phyloP scores from a whole-genome alignment of 1,140 invertebrate genomes.

The Portunus trituberculatus region DNA sequence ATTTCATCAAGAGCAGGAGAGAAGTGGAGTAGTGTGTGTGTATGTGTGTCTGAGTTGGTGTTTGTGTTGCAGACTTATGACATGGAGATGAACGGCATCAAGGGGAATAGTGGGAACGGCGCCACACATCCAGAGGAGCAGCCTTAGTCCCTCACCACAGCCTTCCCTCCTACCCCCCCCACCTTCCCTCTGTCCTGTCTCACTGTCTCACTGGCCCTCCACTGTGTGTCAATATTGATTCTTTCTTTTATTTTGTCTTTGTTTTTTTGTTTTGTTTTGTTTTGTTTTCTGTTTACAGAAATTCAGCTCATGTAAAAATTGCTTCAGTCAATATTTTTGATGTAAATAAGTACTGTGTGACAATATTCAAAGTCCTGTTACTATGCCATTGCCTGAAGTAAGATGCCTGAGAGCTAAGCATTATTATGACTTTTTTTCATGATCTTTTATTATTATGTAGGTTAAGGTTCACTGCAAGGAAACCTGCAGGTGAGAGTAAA shows the following conservation, averaged over 20 bases:
- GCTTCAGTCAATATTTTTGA: slow-evolving; percentile 38
- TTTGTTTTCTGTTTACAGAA: not conserved
- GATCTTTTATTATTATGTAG: not conserved
- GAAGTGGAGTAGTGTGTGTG: not conserved
- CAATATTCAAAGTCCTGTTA: not conserved
- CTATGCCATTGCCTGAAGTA: not conserved
- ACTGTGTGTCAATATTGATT: not conserved
- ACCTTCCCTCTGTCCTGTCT: not conserved
- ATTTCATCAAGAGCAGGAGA: not conserved
- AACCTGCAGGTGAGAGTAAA: not conserved
- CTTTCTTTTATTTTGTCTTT: not conserved
- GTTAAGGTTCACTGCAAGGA: slow-evolving; percentile 1
- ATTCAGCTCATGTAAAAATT: slow-evolving; percentile 48
- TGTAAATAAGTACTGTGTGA: slow-evolving; percentile 49
- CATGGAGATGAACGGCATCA: slow-evolving; percentile 74
- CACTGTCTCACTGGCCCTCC: not conserved
- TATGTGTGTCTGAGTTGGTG: not conserved
- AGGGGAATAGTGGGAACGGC: slow-evolving; percentile 66
- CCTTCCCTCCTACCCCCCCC: not conserved
- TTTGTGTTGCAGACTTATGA: slow-evolving; percentile 69
- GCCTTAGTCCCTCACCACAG: slow-evolving; percentile 57
- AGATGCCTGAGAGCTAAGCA: slow-evolving; percentile 32
- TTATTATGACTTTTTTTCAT: slow-evolving; percentile 10
- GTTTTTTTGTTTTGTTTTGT: not conserved
- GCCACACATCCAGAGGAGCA: slow-evolving; percentile 70